Base-by-base conservation (phyloP, 2,888 invertebrate genomes). In the Gryllus longicercus region DNA sequence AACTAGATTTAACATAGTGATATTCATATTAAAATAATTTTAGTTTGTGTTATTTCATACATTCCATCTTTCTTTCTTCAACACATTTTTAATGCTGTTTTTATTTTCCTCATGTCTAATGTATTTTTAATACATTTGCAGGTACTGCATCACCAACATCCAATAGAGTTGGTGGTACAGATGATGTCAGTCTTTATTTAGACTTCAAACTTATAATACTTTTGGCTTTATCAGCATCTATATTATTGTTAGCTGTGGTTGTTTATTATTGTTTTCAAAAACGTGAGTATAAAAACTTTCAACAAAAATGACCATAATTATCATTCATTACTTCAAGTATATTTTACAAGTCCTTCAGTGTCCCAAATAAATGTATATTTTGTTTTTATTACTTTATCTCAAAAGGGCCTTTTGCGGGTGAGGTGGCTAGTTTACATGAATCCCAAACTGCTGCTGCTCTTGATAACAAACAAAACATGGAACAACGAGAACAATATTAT, bases 401-500 rank as follows among this genome's bases (percentile, higher is more conserved):
- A 23, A 25, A 23, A 76, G 76, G 76, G 38, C 76, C 76, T 11
- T 21, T 38, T 25, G 38, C 23, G 38, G 76, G 76, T 25, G 76
- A 76, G 38, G 38, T 38, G 16, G 76, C 76, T 11, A 76, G 76
- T 76, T 25, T 76, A 76, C 76, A 76, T 38, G 76, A 76, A 76
- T 76, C 76, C 2, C 76, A 76, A 76, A 82, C 81, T 49, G 82
- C 83, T 23, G 87, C 86, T 10, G 86, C 86, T 23, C 83, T 87
- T 82, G 87, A 87, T 83, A 87, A 87, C 84, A 87, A 87, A 81
- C 87, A 87, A 82, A 87, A 87, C 82, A 38, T 79, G n/a, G 87
- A 88, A 84, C 89, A 89, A 85, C 87, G 89, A 83, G 89, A 90
- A 83, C 89, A 89, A 83, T 89, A 88, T 83, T 89, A 90, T 84